Conservation (phyloP, 2,888 invertebrate genomes). For the Diplolepis rosae region DNA sequence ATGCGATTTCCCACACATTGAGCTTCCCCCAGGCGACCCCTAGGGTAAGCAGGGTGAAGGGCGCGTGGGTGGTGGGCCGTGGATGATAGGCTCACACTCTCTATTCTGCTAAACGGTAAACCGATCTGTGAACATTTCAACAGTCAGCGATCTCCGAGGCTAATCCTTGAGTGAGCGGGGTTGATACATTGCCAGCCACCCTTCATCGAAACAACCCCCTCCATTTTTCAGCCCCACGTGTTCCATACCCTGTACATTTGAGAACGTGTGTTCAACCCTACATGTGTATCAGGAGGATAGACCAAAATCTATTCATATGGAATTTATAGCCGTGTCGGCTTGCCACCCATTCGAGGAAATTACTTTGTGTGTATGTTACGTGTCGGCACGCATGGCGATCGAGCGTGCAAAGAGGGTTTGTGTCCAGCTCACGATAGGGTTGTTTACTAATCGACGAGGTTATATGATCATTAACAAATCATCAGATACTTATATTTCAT, state of each 20-base stretch:
- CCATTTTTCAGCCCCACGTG: conserved; percentile 44
- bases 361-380: conserved; percentile 32
- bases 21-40: conserved; percentile 45
- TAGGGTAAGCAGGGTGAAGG: conserved; percentile 48
- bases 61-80: conserved; percentile 44
- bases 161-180: conserved; percentile 70
- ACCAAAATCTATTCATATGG: conserved; percentile 49
- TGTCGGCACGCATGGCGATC: conserved; percentile 46
- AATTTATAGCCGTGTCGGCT: conserved; percentile 36
- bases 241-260: conserved; percentile 35
- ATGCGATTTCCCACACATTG: conserved; percentile 76
- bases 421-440: conserved; percentile 11
- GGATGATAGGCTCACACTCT: conserved; percentile 66
- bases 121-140: conserved; percentile 73
- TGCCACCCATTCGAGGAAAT: conserved; percentile 41
- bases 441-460: conserved; percentile 23
- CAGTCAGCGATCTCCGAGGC: conserved; percentile 72
- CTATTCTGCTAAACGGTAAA: conserved; percentile 73
- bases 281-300: conserved; percentile 41
- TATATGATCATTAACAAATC: neutral
- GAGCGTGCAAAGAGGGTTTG: conserved; percentile 37
- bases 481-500: conserved; percentile 1
- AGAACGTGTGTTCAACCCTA: conserved; percentile 41
- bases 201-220: conserved; percentile 44
- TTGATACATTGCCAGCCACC: conserved; percentile 63